Percentiles rank a stretch among this genome's conserved stretches.
These are phyloP conservation scores for Oncorhynchus clarkii DNA, from an alignment of 2,113 vertebrate genomes.

Conservation along the genomic window DNA sequence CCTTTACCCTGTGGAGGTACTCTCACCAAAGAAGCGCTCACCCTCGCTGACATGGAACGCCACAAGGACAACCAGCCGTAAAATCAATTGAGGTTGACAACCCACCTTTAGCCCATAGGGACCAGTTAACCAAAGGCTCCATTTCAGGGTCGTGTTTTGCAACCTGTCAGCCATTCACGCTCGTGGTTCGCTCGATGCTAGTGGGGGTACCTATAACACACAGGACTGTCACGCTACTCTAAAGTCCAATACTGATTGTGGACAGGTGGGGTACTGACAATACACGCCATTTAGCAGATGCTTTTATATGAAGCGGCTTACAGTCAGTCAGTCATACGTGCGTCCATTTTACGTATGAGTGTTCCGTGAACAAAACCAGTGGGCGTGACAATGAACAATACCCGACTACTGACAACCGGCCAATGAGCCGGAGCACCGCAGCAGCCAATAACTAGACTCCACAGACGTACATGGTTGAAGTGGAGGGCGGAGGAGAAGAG, in stretches of 20 bases:
- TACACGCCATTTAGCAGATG: too few species aligned
- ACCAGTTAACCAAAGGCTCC: background rate
- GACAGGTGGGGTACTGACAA: constrained; percentile 2
- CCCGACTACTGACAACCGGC: background rate
- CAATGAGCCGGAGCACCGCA: constrained; percentile 18
- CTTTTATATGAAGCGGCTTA: too few species aligned
- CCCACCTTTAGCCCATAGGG: background rate
- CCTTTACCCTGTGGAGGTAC: background rate
- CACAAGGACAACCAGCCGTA: background rate
- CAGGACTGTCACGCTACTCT: background rate
- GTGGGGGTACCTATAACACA: background rate
- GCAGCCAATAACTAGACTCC: constrained; percentile 29
- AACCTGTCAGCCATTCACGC: background rate
- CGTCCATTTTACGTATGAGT: too few species aligned
- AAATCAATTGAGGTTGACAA: background rate
- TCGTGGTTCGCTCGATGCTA: background rate
- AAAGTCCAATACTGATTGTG: background rate
- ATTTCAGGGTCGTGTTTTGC: background rate
- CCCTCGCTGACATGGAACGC: too few species aligned
- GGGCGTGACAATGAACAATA: background rate
- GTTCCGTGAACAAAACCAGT: constrained; percentile 5
- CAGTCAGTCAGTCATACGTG: too few species aligned
- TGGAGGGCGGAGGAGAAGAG: background rate
- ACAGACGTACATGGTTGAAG: background rate
- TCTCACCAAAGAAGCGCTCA: background rate